These are phyloP conservation scores for Nomada ferruginata DNA, from an alignment of 2,888 invertebrate genomes.

Conservation along the genomic window DNA sequence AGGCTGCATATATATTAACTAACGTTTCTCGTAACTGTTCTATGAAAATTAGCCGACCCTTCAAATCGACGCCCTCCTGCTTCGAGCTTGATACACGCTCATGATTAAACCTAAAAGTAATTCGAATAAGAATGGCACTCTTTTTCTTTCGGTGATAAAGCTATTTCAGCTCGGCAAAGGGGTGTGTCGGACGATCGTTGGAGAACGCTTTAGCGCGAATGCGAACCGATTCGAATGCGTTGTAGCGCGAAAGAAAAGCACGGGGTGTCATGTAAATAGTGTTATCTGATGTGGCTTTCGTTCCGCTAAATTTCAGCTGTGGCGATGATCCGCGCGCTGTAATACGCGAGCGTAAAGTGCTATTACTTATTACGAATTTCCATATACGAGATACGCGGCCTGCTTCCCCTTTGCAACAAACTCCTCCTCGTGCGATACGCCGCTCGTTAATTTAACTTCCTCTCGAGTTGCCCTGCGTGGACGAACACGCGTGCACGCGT, in stretches of 20 bases:
- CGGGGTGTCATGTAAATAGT: conserved; percentile 29
- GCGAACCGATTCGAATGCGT: conserved; percentile 11
- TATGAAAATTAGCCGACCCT: no score
- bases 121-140: background rate
- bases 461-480: conserved; percentile 10
- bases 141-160: background rate
- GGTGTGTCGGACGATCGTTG: background rate
- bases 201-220: background rate
- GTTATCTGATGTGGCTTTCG: conserved; percentile 55
- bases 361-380: conserved; percentile 57
- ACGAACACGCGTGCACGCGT: background rate
- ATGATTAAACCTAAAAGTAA: background rate
- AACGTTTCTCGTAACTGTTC: no score
- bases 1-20: no score
- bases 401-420: conserved; percentile 35
- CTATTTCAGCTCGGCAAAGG: no score
- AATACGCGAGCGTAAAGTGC: conserved; percentile 36
- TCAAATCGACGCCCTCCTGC: no score
- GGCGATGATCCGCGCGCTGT: conserved; percentile 11
- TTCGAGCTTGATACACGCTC: no score
- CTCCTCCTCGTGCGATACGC: background rate
- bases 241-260: conserved; percentile 8
- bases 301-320: conserved; percentile 52
- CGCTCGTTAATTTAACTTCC: conserved; percentile 51
- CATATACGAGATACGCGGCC: conserved; percentile 48